Base-by-base conservation (phyloP, 1,140 invertebrate species). In the Araneus ventricosus region DNA sequence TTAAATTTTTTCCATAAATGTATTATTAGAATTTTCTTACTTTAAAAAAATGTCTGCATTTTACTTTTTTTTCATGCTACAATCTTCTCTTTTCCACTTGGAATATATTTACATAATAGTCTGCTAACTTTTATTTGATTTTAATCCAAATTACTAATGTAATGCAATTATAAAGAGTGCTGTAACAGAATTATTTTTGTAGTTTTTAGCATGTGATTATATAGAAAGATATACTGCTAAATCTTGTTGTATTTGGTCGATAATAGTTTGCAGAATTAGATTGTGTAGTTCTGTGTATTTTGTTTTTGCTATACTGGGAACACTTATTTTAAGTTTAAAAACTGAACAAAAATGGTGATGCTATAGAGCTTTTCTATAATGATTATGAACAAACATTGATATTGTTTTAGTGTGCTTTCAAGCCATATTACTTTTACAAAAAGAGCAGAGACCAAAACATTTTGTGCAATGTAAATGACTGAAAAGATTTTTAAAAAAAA, bases 181-280 rank as follows among this genome's bases (percentile, higher is more conserved):
- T 75, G 34, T 37, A 22, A 75, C 30, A 75, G 20, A 75, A 75
- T 75, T 75, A 75, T 75, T 75, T 75, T 75, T 34, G 70, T 75
- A 75, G 70, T 75, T 70, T 70, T 70, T 75, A 75, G 70, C 30
- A 20, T 75, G 34, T 75, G 70, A 20, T 75, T 34, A 75, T 20
- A 34, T 34, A 37, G 30, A 75, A 37, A 37, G 14, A 67, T 34
- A 63, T 8, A 24, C 24, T 63, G 7, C 37, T 37, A 37, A 37
- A 75, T 75, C 70, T 37, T 75, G 20, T 20, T 20, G 30, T 75
- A 75, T 34, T 37, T 22, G 17, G 30, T 75, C 17, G 30, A 34
- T 75, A 75, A 75, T 75, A 75, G 70, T 75, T 75, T 37, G 6
- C 30, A 30, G 30, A 75, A 17, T 75, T 75, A 75, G 70, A 75